Base-by-base conservation (phyloP, 2,113 vertebrate species). In the Mormoops blainvillei region DNA sequence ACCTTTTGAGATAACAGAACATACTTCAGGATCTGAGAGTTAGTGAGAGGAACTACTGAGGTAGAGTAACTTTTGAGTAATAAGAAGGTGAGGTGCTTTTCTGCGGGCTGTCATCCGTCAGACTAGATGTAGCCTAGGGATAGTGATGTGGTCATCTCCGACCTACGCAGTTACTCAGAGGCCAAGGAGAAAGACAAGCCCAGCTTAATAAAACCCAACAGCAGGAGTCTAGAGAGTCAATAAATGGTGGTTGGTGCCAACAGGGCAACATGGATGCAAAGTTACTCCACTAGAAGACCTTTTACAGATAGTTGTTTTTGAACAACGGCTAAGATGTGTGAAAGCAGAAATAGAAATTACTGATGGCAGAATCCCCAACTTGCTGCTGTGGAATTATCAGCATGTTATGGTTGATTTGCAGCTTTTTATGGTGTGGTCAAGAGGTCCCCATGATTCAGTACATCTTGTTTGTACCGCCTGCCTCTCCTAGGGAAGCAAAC, bases 171-270 rank as follows among this genome's bases (percentile, higher is more conserved):
- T 67, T 85, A 76, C 85, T 94, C 86, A 65, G 77, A 77, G 65
- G 80, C 65, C 36, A 52, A 97, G 77, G 81, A 68, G 36, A 81
- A 86, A 92, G 85, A 74, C n/a, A 90, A 54, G 61, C 28, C 31
- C 58, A 61, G 43, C 87, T 97, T 96, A 91, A 83, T 95, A 82
- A 94, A 93, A 80, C 85, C 73, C 85, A 85, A 38, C 67, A 88
- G 85, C 76, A 70, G 77, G 81, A n/a, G 77, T 78, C 70, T 65
- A 41, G 36, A 94, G 78, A 87, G 93, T 88, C 92, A 80, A 68
- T 85, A 81, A 74, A 87, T 48, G 56, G 45, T 84, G 82, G 68
- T 18, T 85, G 84, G 92, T 76, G 48, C 54, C 90, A 76, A 41
- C 43, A 88, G 92, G 94, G 81, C 70, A 89, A 82, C 87, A 84